Conservation (phyloP, 2,113 vertebrate genomes). For the Catharus minimus region DNA sequence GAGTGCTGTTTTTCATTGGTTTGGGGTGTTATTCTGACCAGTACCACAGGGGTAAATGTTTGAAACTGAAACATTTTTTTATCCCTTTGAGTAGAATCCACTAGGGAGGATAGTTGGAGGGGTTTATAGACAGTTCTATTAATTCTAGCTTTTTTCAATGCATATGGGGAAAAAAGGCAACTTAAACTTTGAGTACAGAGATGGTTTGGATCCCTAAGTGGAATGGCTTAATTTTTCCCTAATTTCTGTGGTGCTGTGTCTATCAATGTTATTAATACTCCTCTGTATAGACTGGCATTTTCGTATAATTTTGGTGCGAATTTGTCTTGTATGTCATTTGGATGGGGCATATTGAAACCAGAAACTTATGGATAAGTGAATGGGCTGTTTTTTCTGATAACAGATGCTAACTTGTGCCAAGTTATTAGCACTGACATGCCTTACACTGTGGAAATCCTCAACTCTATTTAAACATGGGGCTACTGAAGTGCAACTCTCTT, state of each 20-base stretch:
- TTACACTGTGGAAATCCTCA: not conserved
- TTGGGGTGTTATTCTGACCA: not conserved
- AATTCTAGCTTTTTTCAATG: not conserved
- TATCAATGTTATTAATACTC: not conserved
- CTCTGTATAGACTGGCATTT: not conserved
- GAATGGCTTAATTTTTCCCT: not conserved
- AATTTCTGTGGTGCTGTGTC: not conserved
- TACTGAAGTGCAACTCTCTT: slow-evolving; percentile 8
- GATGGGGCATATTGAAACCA: not conserved
- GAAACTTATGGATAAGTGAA: not conserved
- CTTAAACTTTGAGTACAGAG: not conserved
- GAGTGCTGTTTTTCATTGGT: not conserved
- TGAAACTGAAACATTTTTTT: not conserved
- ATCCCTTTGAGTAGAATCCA: not conserved
- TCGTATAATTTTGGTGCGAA: not conserved
- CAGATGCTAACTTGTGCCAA: not conserved
- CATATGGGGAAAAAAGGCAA: not conserved
- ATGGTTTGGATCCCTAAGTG: not conserved
- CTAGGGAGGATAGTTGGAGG: not conserved
- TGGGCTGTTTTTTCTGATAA: not conserved
- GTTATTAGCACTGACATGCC: not conserved
- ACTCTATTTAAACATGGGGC: not conserved
- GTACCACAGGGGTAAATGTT: not conserved
- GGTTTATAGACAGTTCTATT: not conserved
- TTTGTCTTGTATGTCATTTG: not conserved